Percentiles rank a stretch among this genome's conserved stretches.
phyloP scores from a whole-genome alignment of 2,888 invertebrate genomes.

The Orthosia gothica region DNA sequence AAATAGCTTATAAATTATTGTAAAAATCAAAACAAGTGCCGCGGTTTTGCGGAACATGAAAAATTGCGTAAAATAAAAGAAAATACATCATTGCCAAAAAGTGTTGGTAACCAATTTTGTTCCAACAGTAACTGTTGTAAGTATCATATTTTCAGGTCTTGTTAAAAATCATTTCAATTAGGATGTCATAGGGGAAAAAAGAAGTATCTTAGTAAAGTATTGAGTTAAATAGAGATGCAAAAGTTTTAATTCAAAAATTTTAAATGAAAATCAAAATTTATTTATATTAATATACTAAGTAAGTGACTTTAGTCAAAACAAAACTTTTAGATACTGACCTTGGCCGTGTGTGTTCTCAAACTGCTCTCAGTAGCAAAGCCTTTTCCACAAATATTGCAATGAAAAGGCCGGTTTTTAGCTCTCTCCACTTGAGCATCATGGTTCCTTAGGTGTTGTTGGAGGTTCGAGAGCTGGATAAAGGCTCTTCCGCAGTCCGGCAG shows the following conservation, averaged over 20 bases:
- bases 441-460: conserved; percentile 98
- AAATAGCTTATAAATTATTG: conserved; percentile 43
- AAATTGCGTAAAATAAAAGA: background rate
- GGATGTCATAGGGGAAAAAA: too few relatives aligned
- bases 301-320: background rate
- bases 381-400: conserved; percentile 99
- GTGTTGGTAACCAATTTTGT: background rate
- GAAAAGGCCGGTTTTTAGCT: conserved; percentile 98
- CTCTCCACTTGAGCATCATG: conserved; percentile 99
- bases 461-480: conserved; percentile 98
- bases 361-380: conserved; percentile 99
- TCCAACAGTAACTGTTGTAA: background rate
- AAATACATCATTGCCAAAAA: conserved; percentile 16
- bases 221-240: background rate
- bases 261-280: too few relatives aligned
- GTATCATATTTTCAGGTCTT: background rate
- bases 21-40: conserved; percentile 30
- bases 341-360: conserved; percentile 98
- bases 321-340: conserved; percentile 94
- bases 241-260: background rate
- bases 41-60: conserved; percentile 13
- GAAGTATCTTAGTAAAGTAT: background rate
- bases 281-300: background rate
- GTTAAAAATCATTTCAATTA: background rate
- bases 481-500: conserved; percentile 98